Evolutionary conservation across 2,888 invertebrate genomes (phyloP), one percentile per base, ranked within the genome.

Genomic region (Hesperia comma): DNA sequence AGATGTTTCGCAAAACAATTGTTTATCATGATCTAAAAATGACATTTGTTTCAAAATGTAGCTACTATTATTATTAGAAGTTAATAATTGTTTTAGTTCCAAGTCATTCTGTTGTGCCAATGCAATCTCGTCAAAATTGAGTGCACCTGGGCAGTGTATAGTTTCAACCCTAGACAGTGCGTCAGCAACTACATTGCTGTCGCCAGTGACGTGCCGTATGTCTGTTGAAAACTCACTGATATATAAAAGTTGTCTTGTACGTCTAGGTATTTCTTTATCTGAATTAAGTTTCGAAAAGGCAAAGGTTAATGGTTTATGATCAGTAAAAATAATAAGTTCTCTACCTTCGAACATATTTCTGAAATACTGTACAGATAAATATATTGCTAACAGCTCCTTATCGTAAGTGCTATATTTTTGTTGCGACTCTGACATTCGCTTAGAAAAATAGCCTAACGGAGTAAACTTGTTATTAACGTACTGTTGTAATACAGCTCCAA

Each of bases 401-500:
- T 70, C 70, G 32, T 70, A 70, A 1, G 62, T 68, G 17, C 54
- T 54, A 51, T 70, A 64, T 33, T 64, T 61, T 58, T 62, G 41
- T 60, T 70, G 64, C 7, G 68, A 40, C 33, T 41, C 26, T 17
- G 46, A 61, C 17, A 70, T 33, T 43, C 67, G 57, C 33, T 68
- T 64, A 19, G 66, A 70, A 66, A 63, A 68, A 19, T 54, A 67
- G 12, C 61, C 60, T 26, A 61, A 26, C 14, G 53, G 62, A 26
- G 21, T 55, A 33, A 21, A 54, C 19, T 32, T 8, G 12, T 46
- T 61, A 55, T 19, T 60, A 26, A 19, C 49, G 40, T 37, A 54
- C 66, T 55, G 66, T 55, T 14, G 55, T 55, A 26, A 54, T 58
- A 41, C 68, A 26, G 26, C 26, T 26, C 26, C 26, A 4, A 26